Percentiles rank a stretch among this genome's conserved stretches.
These are phyloP conservation scores for Eristalis intricaria DNA, from an alignment of 2,888 invertebrate species.

Conservation along the genomic window DNA sequence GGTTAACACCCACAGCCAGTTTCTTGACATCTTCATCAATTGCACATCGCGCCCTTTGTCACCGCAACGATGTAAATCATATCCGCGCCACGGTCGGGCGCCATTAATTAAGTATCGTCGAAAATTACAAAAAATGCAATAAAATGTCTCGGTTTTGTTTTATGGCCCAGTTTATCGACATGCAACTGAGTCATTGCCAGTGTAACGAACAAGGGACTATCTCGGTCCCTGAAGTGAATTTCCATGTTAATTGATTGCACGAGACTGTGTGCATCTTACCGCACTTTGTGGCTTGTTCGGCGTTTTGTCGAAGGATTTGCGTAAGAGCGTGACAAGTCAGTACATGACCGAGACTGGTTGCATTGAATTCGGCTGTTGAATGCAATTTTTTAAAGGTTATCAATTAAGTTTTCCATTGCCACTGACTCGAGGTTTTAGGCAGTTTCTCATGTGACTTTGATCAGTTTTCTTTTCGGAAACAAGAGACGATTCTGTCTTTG, in stretches of 20 bases:
- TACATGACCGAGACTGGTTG: background rate
- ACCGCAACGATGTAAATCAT: background rate
- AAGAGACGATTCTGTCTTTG: too few relatives aligned
- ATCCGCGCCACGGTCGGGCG: slow-evolving; percentile 4
- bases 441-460: too few relatives aligned
- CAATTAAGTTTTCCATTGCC: background rate
- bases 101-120: background rate
- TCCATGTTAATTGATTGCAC: slow-evolving; percentile 15
- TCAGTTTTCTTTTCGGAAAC: too few relatives aligned
- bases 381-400: background rate
- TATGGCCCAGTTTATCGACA: background rate
- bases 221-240: background rate
- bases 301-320: background rate
- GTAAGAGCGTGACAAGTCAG: background rate
- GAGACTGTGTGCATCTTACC: background rate
- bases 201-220: background rate
- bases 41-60: background rate
- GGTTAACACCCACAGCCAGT: background rate
- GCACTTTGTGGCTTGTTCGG: background rate
- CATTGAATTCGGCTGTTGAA: background rate
- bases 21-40: background rate
- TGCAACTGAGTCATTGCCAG: background rate
- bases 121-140: background rate
- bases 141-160: background rate
- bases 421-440: background rate